These are phyloP conservation scores for Cydia pomonella DNA, from an alignment of 1,140 invertebrate genomes.

Conservation along the genomic window DNA sequence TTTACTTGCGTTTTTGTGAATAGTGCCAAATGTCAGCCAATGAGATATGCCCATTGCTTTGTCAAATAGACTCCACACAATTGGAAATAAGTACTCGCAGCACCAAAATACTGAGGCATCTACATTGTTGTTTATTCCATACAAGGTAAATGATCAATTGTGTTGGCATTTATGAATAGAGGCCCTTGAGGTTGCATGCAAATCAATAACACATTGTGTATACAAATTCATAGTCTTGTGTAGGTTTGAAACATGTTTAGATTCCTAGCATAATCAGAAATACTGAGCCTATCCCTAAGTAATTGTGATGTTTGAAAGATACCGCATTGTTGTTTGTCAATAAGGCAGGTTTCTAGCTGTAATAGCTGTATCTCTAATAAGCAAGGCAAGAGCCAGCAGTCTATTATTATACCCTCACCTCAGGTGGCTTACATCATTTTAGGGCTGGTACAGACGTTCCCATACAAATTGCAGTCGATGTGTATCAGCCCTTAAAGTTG, in stretches of 20 bases:
- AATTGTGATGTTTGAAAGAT: no score
- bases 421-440: no score
- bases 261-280: no score
- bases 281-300: no score
- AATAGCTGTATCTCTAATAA: no score
- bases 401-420: no score
- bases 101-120: background rate
- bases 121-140: conserved; percentile 7
- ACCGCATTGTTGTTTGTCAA: no score
- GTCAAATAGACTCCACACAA: conserved; percentile 18
- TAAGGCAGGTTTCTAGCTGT: no score
- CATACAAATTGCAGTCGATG: no score
- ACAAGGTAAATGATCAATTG: conserved; percentile 26
- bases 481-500: no score
- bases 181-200: conserved; percentile 29
- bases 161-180: conserved; percentile 27
- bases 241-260: background rate
- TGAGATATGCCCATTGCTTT: background rate
- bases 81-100: background rate
- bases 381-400: no score
- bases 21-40: background rate
- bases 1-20: background rate
- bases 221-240: conserved; percentile 12
- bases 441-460: no score
- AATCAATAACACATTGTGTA: conserved; percentile 25